phyloP scores from a whole-genome alignment of 2,797 vertebrate genomes.

The Amazonetta brasiliensis region DNA sequence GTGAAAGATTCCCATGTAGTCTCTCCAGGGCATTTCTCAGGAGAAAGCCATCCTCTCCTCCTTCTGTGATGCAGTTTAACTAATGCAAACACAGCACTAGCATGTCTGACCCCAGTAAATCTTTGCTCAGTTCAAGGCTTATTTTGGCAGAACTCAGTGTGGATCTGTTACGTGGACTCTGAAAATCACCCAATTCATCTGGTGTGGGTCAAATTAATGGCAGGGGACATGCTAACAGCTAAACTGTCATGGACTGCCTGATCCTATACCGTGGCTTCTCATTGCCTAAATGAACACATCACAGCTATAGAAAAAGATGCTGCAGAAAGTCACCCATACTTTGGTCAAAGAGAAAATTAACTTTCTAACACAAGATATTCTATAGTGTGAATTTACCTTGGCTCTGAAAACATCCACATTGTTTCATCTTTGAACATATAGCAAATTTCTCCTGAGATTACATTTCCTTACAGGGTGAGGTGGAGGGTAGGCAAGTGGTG shows the following conservation, averaged over 20 bases:
- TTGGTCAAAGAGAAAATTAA: not conserved
- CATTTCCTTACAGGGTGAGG: not conserved
- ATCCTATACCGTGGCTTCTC: not conserved
- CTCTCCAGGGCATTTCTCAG: not conserved
- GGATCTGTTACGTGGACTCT: not conserved
- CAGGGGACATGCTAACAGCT: not conserved
- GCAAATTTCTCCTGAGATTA: not conserved
- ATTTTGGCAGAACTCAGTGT: not conserved
- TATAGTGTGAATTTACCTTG: not conserved
- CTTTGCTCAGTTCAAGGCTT: not conserved
- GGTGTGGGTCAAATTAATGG: not conserved
- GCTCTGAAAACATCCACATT: not conserved
- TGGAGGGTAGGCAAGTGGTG: not conserved
- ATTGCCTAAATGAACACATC: not conserved
- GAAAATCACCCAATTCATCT: not conserved
- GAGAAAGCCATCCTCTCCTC: not conserved
- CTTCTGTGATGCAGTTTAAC: not conserved
- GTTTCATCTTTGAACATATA: not conserved
- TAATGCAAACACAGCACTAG: not conserved
- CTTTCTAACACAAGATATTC: not conserved
- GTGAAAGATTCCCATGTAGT: not conserved
- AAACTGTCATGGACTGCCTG: not conserved
- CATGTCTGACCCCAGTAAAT: not conserved
- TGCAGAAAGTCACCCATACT: not conserved
- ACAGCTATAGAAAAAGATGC: not conserved